A percentile compares a stretch with the other conserved stretches of the same genome.
phyloP scores from a whole-genome alignment of 2,888 invertebrate species.

The Zootermopsis nevadensis region DNA sequence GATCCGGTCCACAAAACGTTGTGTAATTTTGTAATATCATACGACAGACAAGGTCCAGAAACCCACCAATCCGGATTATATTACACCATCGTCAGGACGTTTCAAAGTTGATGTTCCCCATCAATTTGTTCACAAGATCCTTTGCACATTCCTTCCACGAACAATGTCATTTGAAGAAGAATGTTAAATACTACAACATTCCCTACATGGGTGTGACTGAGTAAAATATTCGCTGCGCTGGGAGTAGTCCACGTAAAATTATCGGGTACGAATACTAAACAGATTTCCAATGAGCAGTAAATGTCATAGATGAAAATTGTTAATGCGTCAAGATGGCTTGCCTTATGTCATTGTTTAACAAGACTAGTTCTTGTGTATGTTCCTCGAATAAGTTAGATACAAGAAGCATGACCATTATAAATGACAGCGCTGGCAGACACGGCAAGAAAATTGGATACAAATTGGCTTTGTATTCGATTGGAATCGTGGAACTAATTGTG shows the following conservation, averaged over 20 bases:
- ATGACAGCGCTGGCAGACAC: conserved; percentile 31
- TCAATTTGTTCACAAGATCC: too few species aligned
- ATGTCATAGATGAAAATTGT: background rate
- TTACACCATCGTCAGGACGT: too few species aligned
- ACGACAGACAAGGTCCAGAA: too few species aligned
- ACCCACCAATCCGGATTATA: too few species aligned
- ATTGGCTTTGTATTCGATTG: conserved; percentile 48
- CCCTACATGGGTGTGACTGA: conserved; percentile 3
- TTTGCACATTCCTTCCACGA: background rate
- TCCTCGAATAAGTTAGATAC: background rate
- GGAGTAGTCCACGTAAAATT: background rate
- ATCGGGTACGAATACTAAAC: background rate
- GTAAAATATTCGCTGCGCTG: background rate
- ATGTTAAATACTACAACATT: background rate
- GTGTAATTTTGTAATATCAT: too few species aligned
- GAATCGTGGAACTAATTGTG: conserved; percentile 49
- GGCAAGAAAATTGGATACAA: conserved; percentile 44
- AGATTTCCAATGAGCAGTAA: background rate
- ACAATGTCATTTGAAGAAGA: background rate
- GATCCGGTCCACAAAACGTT: too few species aligned
- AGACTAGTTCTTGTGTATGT: background rate
- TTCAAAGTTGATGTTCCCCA: too few species aligned
- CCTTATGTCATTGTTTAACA: conserved; percentile 8
- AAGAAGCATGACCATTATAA: conserved; percentile 27
- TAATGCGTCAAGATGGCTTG: background rate